Conservation (phyloP, 2,797 vertebrate genomes). For the Chlorospingus semifuscus region DNA sequence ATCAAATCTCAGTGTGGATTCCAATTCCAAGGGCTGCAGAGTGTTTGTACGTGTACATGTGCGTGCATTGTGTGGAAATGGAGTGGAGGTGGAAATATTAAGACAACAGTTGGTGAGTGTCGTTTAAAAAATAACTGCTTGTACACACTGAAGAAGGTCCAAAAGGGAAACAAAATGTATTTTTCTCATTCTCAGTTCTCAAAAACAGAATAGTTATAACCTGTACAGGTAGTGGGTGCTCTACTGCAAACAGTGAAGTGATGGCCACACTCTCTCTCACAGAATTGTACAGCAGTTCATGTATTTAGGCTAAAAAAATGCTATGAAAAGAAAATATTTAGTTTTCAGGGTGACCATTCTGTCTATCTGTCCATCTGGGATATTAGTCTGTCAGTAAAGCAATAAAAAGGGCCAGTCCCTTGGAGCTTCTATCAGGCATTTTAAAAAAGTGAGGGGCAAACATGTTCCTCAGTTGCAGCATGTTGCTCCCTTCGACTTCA, state of each 20-base stretch:
- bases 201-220: background rate
- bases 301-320: background rate
- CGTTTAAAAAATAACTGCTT: background rate
- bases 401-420: background rate
- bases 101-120: background rate
- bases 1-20: background rate
- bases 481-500: background rate
- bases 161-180: background rate
- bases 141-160: background rate
- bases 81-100: background rate
- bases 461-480: background rate
- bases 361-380: background rate
- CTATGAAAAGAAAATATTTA: background rate
- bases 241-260: background rate
- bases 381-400: background rate
- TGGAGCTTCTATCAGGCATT: background rate
- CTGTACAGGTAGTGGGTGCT: background rate
- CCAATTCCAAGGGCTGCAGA: conserved; percentile 21
- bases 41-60: background rate
- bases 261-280: background rate
- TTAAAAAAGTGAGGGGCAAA: background rate
- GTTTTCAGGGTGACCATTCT: background rate
- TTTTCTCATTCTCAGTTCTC: background rate
- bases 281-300: background rate
- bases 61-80: background rate